Base-by-base conservation (phyloP, 2,797 vertebrate genomes). In the Hoplostethus atlanticus region DNA sequence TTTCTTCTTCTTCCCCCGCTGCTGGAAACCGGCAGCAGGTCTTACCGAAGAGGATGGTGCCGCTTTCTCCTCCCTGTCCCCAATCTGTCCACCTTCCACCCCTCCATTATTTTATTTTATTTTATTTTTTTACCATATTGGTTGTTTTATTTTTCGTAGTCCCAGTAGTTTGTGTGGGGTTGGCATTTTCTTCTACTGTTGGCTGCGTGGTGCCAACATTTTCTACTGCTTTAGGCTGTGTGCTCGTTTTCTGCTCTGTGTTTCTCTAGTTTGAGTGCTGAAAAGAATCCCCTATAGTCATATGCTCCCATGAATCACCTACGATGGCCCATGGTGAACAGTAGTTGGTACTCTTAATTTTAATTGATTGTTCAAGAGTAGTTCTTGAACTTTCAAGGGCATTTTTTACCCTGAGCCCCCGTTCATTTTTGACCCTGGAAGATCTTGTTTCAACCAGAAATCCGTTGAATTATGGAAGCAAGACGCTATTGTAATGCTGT, bases 231-330 rank as follows among this genome's bases (percentile, higher is more conserved):
- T 13, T 36, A 47, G 60, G 65, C 31, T 34, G 31, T 0, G 34
- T 34, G 6, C 6, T 34, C 34, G 34, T 34, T 34, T 34, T 34
- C 34, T 4, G 34, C 60, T 21, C 10, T 10, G 2, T 65, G 63
- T 59, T 61, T 38, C 63, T 46, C 48, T 44, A 6, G 55, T 10
- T 28, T 21, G 21, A 21, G 21, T 21, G 21, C 16, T 28, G 25
- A 12, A 51, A 66, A 47, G 15, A 46, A 53, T 52, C 48, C 17
- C 36, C 60, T 56, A 61, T 21, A 21, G 21, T 21, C 21, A 21
- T 21, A 21, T 21, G 21, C 44, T 30, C 5, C 31, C 42, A 67
- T 52, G 51, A 68, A 61, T 74, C 67, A 74, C 55, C 46, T n/a
- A 21, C 17, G 21, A 36, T 0, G 55, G 56, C 57, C 51, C n/a